phyloP scores from a whole-genome alignment of 2,113 vertebrate genomes.

The Atherinomorus stipes region DNA sequence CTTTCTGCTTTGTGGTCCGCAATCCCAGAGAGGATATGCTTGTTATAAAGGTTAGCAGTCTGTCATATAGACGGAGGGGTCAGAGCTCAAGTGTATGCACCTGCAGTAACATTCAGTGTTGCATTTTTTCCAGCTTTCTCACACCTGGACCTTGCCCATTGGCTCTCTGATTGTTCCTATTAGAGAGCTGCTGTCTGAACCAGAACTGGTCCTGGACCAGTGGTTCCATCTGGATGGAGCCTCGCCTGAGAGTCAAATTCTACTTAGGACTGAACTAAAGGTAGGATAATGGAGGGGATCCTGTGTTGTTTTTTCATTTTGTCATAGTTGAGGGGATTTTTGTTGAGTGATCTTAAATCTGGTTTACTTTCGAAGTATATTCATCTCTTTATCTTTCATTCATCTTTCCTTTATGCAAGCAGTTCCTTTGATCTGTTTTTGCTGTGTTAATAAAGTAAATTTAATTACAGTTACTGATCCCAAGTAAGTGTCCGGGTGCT shows the following conservation, averaged over 20 bases:
- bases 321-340: background rate
- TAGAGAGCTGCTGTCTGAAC: constrained; percentile 84
- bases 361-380: background rate
- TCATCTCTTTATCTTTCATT: background rate
- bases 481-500: constrained; percentile 63
- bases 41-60: constrained; percentile 85
- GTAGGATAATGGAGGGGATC: constrained; percentile 59
- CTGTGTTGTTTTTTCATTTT: background rate
- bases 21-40: constrained; percentile 86
- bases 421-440: background rate
- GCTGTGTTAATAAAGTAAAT: constrained; percentile 2
- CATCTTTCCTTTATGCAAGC: background rate
- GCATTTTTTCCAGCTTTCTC: constrained; percentile 72
- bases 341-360: too few relatives aligned
- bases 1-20: constrained; percentile 86
- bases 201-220: constrained; percentile 85
- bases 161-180: constrained; percentile 87
- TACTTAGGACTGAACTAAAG: constrained; percentile 89
- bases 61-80: background rate
- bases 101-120: background rate
- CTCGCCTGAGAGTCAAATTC: constrained; percentile 84
- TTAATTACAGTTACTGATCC: constrained; percentile 68
- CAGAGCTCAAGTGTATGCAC: background rate
- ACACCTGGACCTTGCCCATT: constrained; percentile 80
- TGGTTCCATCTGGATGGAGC: constrained; percentile 87